phyloP scores from a whole-genome alignment of 2,113 vertebrate species.

The Ascaphus truei region DNA sequence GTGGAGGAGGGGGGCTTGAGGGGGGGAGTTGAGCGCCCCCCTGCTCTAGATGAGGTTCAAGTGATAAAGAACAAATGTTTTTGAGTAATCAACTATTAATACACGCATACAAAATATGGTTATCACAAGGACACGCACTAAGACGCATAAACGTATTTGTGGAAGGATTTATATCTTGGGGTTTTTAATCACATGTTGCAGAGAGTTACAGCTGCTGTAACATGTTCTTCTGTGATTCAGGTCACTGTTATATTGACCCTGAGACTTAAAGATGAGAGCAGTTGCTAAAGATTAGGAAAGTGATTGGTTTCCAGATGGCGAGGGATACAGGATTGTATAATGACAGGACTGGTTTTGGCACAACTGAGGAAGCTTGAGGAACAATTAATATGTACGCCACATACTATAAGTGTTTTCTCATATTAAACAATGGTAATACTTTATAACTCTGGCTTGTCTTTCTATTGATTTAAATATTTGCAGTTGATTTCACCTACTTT shows the following conservation, averaged over 20 bases:
- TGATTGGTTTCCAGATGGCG: slow-evolving; percentile 26
- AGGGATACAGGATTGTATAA: neutral
- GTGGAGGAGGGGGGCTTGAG: too few species aligned
- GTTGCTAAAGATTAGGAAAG: slow-evolving; percentile 16
- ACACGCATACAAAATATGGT: neutral
- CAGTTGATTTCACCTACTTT: too few species aligned
- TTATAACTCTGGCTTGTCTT: too few species aligned
- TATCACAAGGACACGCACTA: neutral
- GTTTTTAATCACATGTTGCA: slow-evolving; percentile 21
- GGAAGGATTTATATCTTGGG: neutral
- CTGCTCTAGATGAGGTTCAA: too few species aligned
- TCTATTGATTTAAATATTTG: too few species aligned
- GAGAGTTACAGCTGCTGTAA: slow-evolving; percentile 9
- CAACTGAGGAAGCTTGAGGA: too few species aligned
- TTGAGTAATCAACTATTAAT: too few species aligned
- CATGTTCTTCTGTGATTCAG: slow-evolving; percentile 20
- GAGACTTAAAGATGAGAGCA: slow-evolving; percentile 16
- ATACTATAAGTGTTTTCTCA: too few species aligned
- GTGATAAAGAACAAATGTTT: too few species aligned
- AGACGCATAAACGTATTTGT: neutral
- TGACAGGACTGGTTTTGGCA: neutral
- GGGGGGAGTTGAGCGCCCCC: too few species aligned
- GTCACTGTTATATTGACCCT: slow-evolving; percentile 18
- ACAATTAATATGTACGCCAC: too few species aligned
- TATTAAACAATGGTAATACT: too few species aligned